Evolutionary conservation across 1,140 invertebrate species (phyloP), one percentile per base, ranked within the genome.

Genomic region (Vollenhovia emeryi): DNA sequence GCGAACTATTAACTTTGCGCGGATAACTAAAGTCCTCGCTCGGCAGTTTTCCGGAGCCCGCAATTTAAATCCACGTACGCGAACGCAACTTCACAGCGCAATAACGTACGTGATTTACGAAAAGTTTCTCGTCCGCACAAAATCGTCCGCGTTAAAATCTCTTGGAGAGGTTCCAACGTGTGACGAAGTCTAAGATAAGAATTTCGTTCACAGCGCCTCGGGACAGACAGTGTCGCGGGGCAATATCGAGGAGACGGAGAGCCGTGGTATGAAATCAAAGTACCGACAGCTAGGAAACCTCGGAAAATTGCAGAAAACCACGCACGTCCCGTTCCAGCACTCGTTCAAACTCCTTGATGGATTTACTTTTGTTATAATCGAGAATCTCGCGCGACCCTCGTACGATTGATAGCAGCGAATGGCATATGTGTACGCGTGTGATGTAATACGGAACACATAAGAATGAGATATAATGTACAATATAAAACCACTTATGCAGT

Each of bases 21-120:
- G 5, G 24, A 43, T 66, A 52, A 68, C 55, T 21, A 45, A 73
- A 59, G 5, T 18, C 48, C 24, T 57, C 7, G 21, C 11, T 1
- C 6, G 36, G 4, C 11, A 18, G 1, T 79, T 79, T 50, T 50
- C 1, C 3, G 30, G 9, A 13, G 0, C 4, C 11, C 55, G n/a
- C 36, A 13, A 27, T 36, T 48, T 50, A 36, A 64, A 78, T 79
- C 30, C 60, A 55, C n/a, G 48, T 83, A 62, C 71, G 79, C 74
- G 48, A 86, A 62, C 71, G 79, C 74, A 73, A 57, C 73, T 80
- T 73, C 57, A 43, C 62, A 62, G 48, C 45, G 87, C 82, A 90
- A 90, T 90, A 89, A 89, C 80, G 80, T 89, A 89, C 87, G 87
- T 90, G 89, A 90, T 90, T 90, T 89, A 86, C 86, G 89, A 89